Evolutionary conservation across 2,888 invertebrate genomes (phyloP), one percentile per base, ranked within the genome.

Genomic region (Boloria selene): DNA sequence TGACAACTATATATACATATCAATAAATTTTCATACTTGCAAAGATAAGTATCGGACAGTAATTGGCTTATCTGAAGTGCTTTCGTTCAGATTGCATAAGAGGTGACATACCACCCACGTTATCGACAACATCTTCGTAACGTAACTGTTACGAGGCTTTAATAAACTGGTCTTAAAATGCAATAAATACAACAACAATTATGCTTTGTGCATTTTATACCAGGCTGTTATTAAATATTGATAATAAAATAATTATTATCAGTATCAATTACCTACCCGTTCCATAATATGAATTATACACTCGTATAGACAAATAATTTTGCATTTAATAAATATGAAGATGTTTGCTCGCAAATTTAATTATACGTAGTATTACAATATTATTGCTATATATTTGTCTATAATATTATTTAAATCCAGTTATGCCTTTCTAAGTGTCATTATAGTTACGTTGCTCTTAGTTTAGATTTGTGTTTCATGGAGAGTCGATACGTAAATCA

Each of bases 51-150:
- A 68, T 66, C 60, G 44, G 64, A 65, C 70, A 63, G 68, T 71
- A 71, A 71, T 70, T 71, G 71, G 66, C 66, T 64, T 68, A 70
- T 70, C 64, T 69, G 69, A 67, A 69, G 65, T 69, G 67, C 61
- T 65, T 65, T 60, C 63, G 62, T 65, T 64, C 67, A 67, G 67
- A 68, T 70, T 72, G 61, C 63, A 66, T 68, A 70, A 70, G 69
- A 64, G 67, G 64, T 69, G 71, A 69, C 67, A 64, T 72, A 66
- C 73, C 72, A 70, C 73, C 73, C 70, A 73, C 65, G 69, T 62
- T 67, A 69, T 64, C 62, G 47, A 65, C 67, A 54, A 50, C 61
- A 67, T 70, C 64, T 64, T 58, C 59, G 68, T 50, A 61, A 64
- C 61, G 55, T 63, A 63, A 63, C 55, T 52, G 61, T 67, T 64